Base-by-base conservation (phyloP, 2,797 vertebrate genomes). In the Glossophaga mutica region DNA sequence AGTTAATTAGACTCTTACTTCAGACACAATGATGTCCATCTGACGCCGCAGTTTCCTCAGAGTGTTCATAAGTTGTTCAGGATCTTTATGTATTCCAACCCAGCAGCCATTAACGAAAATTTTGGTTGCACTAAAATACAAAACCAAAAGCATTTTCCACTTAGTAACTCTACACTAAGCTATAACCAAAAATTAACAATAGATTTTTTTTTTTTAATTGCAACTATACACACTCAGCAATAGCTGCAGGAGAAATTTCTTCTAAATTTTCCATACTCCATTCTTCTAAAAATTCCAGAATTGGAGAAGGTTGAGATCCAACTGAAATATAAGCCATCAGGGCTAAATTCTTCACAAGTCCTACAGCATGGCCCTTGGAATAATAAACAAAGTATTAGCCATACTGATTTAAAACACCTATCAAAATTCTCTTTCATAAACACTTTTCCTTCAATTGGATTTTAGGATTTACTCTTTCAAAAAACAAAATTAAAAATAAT, bases 221-320 rank as follows among this genome's bases (percentile, higher is more conserved):
- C 2, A 74, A 55, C 70, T 90, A 87, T 82, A 99, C 99, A 52
- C 82, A 99, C 99, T 99, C 99, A n/a, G 99, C 99, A 82, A 99
- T 99, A 87, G 99, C 99, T 46, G 99, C 99, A 46, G 99, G 99
- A 21, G 99, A 99, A 97, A 99, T 99, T 98, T 99, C 99, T 98
- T 99, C 99, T 95, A 99, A 98, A 97, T 99, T 99, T 99, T 99
- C 99, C 99, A 99, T 99, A 96, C 99, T 99, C 99, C 99, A 99
- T 98, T 99, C 99, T 98, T 99, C 99, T 98, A 99, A 98, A 98
- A 99, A 99, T 98, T 99, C 99, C 98, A 99, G 97, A 98, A 99
- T 99, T 82, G 99, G 99, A 0, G 99, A 99, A 0, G 99, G 99
- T 96, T 99, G 99, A 37, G 99, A 99, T 44, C 99, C 99, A 97